These are phyloP conservation scores for Apteryx mantelli DNA, from an alignment of 2,113 vertebrate species.

Conservation along the genomic window DNA sequence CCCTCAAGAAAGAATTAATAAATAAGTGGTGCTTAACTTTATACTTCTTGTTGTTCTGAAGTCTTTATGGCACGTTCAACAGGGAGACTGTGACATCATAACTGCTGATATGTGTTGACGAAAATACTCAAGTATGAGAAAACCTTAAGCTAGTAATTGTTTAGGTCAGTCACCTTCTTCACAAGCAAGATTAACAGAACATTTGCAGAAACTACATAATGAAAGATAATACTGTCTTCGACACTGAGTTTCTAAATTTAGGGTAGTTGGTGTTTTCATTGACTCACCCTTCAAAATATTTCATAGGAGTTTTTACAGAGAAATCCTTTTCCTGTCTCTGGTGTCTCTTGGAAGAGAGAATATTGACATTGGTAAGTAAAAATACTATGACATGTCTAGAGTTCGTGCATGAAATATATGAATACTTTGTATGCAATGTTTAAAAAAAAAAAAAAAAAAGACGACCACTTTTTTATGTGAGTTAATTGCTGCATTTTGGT, in stretches of 20 bases:
- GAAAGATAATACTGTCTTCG: background rate
- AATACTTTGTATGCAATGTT: background rate
- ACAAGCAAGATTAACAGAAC: background rate
- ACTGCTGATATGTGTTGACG: background rate
- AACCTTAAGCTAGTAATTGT: background rate
- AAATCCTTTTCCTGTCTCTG: conserved; percentile 94
- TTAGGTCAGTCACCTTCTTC: background rate
- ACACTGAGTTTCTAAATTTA: background rate
- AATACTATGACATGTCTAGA: background rate
- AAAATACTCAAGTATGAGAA: background rate
- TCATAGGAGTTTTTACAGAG: conserved; percentile 94
- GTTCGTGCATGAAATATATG: background rate
- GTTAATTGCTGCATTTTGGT: background rate
- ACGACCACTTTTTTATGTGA: background rate
- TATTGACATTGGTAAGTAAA: conserved; percentile 93
- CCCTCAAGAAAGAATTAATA: background rate
- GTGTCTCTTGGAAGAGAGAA: conserved; percentile 96
- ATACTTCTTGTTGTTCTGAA: background rate
- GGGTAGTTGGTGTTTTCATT: background rate
- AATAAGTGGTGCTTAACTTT: background rate
- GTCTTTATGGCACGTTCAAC: background rate
- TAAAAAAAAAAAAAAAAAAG: background rate
- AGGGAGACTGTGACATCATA: background rate
- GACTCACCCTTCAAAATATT: conserved; percentile 37
- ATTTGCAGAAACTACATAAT: background rate